Evolutionary conservation across 2,888 invertebrate species (phyloP).

Genomic region (Thera obeliscata): DNA sequence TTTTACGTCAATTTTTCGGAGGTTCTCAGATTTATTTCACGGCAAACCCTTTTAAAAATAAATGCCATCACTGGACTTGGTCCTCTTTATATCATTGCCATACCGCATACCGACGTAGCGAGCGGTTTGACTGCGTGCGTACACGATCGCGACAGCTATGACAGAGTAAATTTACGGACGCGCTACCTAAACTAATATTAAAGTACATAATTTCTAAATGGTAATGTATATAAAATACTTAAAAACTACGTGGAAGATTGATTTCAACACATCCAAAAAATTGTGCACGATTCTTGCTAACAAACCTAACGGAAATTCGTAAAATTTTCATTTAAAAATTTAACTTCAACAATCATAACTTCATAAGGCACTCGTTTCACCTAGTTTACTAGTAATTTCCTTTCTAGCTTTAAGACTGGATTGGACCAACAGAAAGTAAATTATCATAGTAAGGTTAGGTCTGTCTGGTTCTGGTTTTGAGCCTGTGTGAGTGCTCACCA

Average conservation of each 20-base stretch:
- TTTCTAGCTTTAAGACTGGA: no score
- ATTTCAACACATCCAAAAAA: constrained; percentile 60
- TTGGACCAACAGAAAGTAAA: no score
- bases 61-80: not conserved
- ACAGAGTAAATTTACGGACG: constrained; percentile 53
- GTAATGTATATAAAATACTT: constrained; percentile 81
- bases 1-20: constrained; percentile 16
- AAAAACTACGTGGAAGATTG: constrained; percentile 76
- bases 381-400: constrained; percentile 58
- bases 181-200: constrained; percentile 61
- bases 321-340: constrained; percentile 42
- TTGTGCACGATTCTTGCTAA: constrained; percentile 36
- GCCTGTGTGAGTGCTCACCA: no score
- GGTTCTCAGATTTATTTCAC: constrained; percentile 8
- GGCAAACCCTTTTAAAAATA: not conserved
- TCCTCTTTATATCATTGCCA: constrained; percentile 1
- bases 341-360: constrained; percentile 59
- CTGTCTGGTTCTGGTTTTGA: no score
- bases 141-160: constrained; percentile 35
- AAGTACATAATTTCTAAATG: constrained; percentile 74
- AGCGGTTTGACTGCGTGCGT: not conserved
- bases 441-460: no score
- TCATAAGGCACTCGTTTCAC: constrained; percentile 73
- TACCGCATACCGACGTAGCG: not conserved
- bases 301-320: constrained; percentile 40